Conservation (phyloP, 2,113 vertebrate species). For the Chionomys nivalis region DNA sequence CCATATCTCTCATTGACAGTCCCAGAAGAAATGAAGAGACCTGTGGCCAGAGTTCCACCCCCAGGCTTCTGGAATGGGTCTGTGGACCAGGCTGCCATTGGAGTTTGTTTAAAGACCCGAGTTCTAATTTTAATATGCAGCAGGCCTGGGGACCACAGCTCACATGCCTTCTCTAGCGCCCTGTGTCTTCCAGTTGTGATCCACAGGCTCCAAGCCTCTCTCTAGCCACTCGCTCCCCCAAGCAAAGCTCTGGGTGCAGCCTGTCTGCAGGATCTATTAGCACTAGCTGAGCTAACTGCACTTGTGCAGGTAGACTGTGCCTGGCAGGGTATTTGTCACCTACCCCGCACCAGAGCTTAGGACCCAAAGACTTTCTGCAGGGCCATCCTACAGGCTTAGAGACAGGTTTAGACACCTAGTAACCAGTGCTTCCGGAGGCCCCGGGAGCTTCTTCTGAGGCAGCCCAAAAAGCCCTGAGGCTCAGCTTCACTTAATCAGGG, state of each 20-base stretch:
- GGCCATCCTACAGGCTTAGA: neutral
- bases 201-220: neutral
- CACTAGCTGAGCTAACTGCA: neutral
- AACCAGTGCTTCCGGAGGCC: neutral
- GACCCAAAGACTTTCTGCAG: neutral
- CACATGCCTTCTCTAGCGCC: neutral
- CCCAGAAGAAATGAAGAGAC: neutral
- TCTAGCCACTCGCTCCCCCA: neutral
- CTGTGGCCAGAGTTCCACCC: neutral
- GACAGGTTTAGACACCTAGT: neutral
- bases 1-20: neutral
- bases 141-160: neutral
- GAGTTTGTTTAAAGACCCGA: neutral
- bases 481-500: neutral
- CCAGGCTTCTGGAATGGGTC: neutral
- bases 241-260: neutral
- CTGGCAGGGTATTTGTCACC: neutral
- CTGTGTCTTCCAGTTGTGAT: rapidly evolving
- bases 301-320: neutral
- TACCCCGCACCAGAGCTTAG: neutral
- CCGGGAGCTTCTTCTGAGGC: neutral
- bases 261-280: neutral
- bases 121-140: neutral
- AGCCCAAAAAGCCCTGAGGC: neutral
- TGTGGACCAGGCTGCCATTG: neutral